Evolutionary conservation across 2,113 vertebrate species (phyloP).

Genomic region (Edolisoma coerulescens): DNA sequence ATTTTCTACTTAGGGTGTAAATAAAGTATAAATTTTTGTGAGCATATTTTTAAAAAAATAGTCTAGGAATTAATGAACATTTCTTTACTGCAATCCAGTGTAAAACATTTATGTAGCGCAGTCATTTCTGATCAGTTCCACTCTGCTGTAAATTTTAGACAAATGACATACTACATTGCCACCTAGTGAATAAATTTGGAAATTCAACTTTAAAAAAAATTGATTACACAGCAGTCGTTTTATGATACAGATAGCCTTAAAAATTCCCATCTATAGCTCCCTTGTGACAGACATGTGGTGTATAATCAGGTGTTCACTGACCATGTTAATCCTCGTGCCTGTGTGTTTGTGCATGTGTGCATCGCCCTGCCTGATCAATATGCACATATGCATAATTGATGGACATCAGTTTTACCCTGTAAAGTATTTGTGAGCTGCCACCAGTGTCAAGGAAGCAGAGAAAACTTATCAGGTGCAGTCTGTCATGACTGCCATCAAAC

Average conservation of each 20-base stretch:
- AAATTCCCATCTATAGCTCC: neutral
- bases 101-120: neutral
- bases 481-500: neutral
- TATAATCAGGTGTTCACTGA: neutral
- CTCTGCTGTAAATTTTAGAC: neutral
- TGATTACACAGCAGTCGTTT: neutral
- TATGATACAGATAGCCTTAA: neutral
- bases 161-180: conserved; percentile 9
- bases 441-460: neutral
- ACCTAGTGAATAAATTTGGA: conserved; percentile 25
- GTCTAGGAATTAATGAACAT: neutral
- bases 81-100: neutral
- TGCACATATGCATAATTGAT: neutral
- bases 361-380: neutral
- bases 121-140: neutral
- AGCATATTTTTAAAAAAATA: neutral
- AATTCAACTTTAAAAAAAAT: neutral
- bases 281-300: neutral
- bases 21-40: neutral
- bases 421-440: neutral
- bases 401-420: neutral
- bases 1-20: neutral
- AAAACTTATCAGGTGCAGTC: neutral
- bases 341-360: neutral
- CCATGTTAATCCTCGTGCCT: neutral